phyloP scores from a whole-genome alignment of 2,113 vertebrate species.

The Pedetes capensis region DNA sequence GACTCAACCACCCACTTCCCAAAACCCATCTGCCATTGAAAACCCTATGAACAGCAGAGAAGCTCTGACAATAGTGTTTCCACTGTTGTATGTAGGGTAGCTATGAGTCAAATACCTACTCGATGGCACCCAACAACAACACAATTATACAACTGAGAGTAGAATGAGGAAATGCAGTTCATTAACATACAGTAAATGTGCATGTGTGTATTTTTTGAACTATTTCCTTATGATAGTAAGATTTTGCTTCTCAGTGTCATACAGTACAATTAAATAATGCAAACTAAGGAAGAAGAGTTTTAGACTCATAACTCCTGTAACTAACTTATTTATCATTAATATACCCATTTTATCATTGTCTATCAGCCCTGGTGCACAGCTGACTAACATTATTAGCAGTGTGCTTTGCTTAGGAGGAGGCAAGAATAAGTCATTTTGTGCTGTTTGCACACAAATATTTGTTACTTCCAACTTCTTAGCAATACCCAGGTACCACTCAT shows the following conservation, averaged over 20 bases:
- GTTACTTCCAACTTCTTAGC: not conserved
- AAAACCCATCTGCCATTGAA: too few relatives aligned
- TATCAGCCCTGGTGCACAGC: not conserved
- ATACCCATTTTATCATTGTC: not conserved
- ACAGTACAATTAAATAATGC: not conserved
- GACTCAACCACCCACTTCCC: too few relatives aligned
- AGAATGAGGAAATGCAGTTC: not conserved
- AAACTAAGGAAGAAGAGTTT: not conserved
- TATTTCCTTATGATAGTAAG: not conserved
- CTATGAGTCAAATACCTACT: too few relatives aligned
- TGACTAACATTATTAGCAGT: not conserved
- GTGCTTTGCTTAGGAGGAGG: not conserved
- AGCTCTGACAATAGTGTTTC: too few relatives aligned
- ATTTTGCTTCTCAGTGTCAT: not conserved
- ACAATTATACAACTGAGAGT: too few relatives aligned
- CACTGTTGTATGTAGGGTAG: too few relatives aligned
- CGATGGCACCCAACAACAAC: too few relatives aligned
- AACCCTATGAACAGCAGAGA: too few relatives aligned
- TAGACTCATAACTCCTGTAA: conserved; percentile 32
- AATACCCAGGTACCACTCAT: not conserved
- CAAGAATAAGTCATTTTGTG: not conserved
- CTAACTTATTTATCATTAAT: conserved; percentile 1
- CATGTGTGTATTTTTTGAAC: not conserved
- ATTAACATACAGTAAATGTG: not conserved
- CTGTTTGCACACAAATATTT: not conserved